Evolutionary conservation across 30 jellyfish, hydroid and myxozoan genomes (phyloP).

Genomic region (Morbakka virulenta): DNA sequence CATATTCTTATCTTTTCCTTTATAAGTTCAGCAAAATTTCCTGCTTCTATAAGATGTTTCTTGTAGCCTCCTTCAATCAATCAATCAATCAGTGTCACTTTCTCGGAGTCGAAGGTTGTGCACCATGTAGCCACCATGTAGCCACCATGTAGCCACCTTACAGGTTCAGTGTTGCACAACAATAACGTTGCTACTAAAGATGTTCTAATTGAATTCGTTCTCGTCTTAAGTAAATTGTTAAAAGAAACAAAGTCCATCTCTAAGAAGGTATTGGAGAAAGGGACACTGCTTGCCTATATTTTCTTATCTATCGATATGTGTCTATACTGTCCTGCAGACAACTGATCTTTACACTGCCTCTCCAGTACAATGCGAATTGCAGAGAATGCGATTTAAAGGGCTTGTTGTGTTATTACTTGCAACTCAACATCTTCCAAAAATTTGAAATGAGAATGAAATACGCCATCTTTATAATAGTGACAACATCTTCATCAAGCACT

Average conservation of each 20-base stretch:
- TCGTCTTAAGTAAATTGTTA: constrained; percentile 42
- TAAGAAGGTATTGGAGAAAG: constrained; percentile 41
- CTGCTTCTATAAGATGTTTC: constrained; percentile 1
- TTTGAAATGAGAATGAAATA: neutral
- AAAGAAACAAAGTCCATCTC: constrained; percentile 46
- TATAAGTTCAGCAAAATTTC: constrained; percentile 5
- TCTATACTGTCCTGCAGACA: constrained; percentile 61
- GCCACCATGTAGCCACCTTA: constrained; percentile 19
- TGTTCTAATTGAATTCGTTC: constrained; percentile 32
- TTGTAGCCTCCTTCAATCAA: neutral
- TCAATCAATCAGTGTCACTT: too few relatives aligned
- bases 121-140: too few relatives aligned
- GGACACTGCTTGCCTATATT: constrained; percentile 13
- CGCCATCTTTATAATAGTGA: neutral
- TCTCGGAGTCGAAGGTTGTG: too few relatives aligned
- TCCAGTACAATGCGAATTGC: constrained; percentile 25
- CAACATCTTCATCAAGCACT: constrained; percentile 24
- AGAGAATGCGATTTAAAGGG: constrained; percentile 8
- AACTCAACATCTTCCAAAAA: constrained; percentile 18
- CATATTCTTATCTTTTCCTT: constrained; percentile 13
- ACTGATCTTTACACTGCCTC: constrained; percentile 59
- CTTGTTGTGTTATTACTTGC: constrained; percentile 35
- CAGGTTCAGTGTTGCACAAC: constrained; percentile 50
- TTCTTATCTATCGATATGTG: neutral
- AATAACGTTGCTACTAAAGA: constrained; percentile 27